Percentiles rank a stretch among this genome's conserved stretches.
Evolutionary conservation across 2,888 invertebrate genomes (phyloP).

Genomic region (Drosophila monieri): DNA sequence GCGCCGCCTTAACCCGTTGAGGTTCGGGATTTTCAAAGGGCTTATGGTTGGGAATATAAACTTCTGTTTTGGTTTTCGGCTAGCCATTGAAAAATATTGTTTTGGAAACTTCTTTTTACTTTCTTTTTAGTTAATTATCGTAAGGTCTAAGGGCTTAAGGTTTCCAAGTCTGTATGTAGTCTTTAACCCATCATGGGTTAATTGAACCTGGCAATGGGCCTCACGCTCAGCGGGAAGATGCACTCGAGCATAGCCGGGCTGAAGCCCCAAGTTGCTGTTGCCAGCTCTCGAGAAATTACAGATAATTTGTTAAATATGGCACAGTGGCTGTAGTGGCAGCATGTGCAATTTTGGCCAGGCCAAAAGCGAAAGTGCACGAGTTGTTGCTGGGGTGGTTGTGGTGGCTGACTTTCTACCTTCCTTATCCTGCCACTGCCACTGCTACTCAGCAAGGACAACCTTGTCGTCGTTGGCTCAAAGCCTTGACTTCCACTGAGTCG

Average conservation of each 20-base stretch:
- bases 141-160: background rate
- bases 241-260: conserved; percentile 1
- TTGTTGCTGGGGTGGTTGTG: conserved; percentile 1
- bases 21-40: conserved; percentile 3
- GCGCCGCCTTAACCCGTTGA: conserved; percentile 49
- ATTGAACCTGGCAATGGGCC: conserved; percentile 25
- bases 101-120: background rate
- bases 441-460: conserved; percentile 34
- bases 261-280: conserved; percentile 32
- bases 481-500: conserved; percentile 48
- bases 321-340: conserved; percentile 45
- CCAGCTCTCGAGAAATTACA: conserved; percentile 77
- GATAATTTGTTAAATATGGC: conserved; percentile 81
- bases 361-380: conserved; percentile 73
- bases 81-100: background rate
- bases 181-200: conserved; percentile 18
- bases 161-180: no score
- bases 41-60: background rate
- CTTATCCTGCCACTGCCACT: conserved; percentile 40
- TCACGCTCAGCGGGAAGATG: conserved; percentile 35
- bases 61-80: conserved; percentile 1
- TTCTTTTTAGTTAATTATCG: background rate
- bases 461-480: conserved; percentile 43
- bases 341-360: conserved; percentile 45
- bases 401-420: conserved; percentile 16